Evolutionary conservation across 2,888 invertebrate species (phyloP).

Genomic region (Amorpha juglandis): DNA sequence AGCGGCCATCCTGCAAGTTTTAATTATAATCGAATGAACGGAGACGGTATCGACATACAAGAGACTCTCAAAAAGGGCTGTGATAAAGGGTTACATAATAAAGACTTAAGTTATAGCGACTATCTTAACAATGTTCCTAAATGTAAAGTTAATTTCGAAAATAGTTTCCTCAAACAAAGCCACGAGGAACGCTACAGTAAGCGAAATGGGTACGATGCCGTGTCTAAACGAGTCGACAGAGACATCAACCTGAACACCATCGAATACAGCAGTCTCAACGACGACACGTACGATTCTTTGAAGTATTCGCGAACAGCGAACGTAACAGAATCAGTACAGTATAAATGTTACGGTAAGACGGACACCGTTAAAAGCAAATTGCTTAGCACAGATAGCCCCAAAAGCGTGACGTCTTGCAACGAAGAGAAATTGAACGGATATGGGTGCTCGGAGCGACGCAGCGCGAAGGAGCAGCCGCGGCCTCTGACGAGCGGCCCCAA

Average conservation of each 20-base stretch:
- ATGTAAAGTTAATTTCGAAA: conserved; percentile 81
- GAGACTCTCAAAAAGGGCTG: conserved; percentile 81
- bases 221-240: conserved; percentile 73
- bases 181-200: conserved; percentile 76
- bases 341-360: conserved; percentile 78
- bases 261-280: conserved; percentile 76
- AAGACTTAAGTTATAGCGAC: conserved; percentile 76
- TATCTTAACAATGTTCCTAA: conserved; percentile 82
- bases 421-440: conserved; percentile 76
- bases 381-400: conserved; percentile 78
- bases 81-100: conserved; percentile 81
- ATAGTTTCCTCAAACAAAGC: conserved; percentile 78
- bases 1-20: conserved; percentile 69
- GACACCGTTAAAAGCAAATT: conserved; percentile 81
- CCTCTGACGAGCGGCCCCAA: conserved; percentile 74
- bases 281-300: conserved; percentile 78
- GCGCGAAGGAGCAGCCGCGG: conserved; percentile 66
- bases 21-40: conserved; percentile 67
- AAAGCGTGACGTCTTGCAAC: conserved; percentile 79
- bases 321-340: conserved; percentile 80
- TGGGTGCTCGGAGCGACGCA: conserved; percentile 65
- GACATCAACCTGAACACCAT: conserved; percentile 75
- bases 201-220: conserved; percentile 74
- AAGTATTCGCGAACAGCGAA: conserved; percentile 82
- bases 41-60: conserved; percentile 76